These are phyloP conservation scores for Procambarus virginalis DNA, from an alignment of 1,140 invertebrate genomes.

Conservation along the genomic window DNA sequence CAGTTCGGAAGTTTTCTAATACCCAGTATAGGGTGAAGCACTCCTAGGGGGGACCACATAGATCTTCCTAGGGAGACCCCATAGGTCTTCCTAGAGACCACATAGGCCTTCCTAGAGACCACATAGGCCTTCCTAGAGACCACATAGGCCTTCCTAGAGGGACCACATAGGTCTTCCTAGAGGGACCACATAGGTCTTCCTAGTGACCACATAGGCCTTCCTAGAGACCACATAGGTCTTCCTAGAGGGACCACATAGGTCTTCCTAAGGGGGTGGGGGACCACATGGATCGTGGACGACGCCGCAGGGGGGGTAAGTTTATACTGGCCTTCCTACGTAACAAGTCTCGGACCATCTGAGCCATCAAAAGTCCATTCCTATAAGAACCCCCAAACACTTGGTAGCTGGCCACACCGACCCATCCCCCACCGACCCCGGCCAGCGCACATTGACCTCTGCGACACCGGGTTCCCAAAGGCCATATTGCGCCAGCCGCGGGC, in stretches of 20 bases:
- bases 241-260: no score
- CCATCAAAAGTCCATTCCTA: slow-evolving; percentile 64
- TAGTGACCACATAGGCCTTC: no score
- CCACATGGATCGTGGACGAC: background rate
- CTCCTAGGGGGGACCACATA: no score
- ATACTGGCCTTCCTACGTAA: slow-evolving; percentile 46
- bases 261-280: background rate
- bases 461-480: background rate
- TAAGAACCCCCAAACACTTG: slow-evolving; percentile 55
- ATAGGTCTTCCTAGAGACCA: no score
- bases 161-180: no score
- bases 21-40: background rate
- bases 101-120: no score
- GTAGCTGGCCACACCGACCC: background rate
- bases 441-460: background rate
- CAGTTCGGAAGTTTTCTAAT: slow-evolving; percentile 63
- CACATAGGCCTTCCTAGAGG: no score
- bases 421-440: background rate
- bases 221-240: no score
- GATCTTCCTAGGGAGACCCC: no score
- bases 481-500: background rate
- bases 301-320: background rate
- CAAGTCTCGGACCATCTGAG: slow-evolving; percentile 63
- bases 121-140: no score
- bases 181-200: no score